Conservation (phyloP, 1,140 invertebrate genomes). For the Eciton burchellii region DNA sequence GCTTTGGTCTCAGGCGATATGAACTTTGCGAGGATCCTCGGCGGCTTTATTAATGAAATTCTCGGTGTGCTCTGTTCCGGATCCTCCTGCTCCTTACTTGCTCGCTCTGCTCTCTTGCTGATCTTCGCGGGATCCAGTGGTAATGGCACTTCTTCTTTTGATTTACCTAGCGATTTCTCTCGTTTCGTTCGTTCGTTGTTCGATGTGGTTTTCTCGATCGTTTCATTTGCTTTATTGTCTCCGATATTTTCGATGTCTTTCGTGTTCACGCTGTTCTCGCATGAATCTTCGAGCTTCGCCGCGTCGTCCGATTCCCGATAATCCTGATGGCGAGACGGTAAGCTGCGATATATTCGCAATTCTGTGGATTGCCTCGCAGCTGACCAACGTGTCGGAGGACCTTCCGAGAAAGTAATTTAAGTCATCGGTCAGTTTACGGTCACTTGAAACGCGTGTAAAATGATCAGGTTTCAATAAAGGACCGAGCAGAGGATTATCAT, state of each 20-base stretch:
- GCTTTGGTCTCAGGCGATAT: constrained; percentile 74
- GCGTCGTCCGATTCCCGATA: constrained; percentile 58
- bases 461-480: background rate
- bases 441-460: background rate
- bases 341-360: constrained; percentile 87
- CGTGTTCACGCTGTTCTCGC: background rate
- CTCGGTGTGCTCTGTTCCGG: constrained; percentile 51
- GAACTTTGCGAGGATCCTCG: constrained; percentile 75
- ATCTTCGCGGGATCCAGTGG: constrained; percentile 43
- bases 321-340: constrained; percentile 84
- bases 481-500: background rate
- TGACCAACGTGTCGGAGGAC: constrained; percentile 86
- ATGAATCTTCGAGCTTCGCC: constrained; percentile 19
- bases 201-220: constrained; percentile 33
- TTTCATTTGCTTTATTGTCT: background rate
- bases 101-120: constrained; percentile 58
- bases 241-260: constrained; percentile 22
- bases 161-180: constrained; percentile 45
- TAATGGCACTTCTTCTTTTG: constrained; percentile 63
- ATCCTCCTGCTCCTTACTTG: constrained; percentile 59
- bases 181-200: constrained; percentile 69
- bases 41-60: constrained; percentile 78
- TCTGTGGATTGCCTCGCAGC: constrained; percentile 86
- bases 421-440: background rate
- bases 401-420: constrained; percentile 71